Evolutionary conservation across 2,113 vertebrate genomes (phyloP).

Genomic region (Thinocorus orbignyianus): DNA sequence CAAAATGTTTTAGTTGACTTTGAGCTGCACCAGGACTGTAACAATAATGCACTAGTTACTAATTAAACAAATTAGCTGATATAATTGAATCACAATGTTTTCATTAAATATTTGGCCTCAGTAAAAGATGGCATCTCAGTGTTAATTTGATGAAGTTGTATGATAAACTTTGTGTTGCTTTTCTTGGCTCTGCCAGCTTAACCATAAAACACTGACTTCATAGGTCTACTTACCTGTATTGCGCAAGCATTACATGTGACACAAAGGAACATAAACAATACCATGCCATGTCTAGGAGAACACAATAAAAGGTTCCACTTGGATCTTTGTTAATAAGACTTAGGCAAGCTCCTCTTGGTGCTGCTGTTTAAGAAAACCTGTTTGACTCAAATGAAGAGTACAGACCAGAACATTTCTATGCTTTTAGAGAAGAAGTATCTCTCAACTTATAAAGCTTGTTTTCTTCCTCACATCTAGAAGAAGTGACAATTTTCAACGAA

Average conservation of each 20-base stretch:
- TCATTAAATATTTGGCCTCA: conserved; percentile 15
- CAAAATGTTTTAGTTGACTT: not conserved
- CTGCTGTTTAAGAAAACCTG: not conserved
- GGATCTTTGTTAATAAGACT: not conserved
- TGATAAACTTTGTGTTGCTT: conserved; percentile 9
- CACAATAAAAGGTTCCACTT: not conserved
- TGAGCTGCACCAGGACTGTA: not conserved
- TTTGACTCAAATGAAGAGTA: not conserved
- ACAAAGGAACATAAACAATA: not conserved
- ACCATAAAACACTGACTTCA: not conserved
- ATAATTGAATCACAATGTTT: conserved; percentile 5
- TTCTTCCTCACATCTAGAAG: not conserved
- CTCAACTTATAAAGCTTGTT: not conserved
- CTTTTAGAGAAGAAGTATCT: not conserved
- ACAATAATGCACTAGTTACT: not conserved
- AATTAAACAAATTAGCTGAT: not conserved
- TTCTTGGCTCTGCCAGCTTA: conserved; percentile 10
- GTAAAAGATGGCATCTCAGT: not conserved
- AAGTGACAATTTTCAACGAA: not conserved
- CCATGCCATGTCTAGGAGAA: not conserved
- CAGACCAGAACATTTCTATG: not conserved
- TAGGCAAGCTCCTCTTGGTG: not conserved
- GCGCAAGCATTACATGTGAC: not conserved
- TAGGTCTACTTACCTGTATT: not conserved
- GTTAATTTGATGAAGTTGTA: not conserved